Conservation (phyloP, 2,888 invertebrate genomes). For the Brenthis daphne region DNA sequence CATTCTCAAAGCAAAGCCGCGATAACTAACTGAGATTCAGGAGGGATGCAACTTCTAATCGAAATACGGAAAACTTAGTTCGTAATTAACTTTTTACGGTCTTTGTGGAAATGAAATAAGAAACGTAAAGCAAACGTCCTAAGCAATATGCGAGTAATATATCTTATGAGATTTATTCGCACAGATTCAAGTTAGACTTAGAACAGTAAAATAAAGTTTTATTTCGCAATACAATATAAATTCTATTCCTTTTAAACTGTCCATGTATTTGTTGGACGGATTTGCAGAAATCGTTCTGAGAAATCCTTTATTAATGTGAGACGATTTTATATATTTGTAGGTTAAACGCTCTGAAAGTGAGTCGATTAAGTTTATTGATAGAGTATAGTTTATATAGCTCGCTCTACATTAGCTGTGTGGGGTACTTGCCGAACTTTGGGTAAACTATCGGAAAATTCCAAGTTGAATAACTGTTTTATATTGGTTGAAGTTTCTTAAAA, state of each 20-base stretch:
- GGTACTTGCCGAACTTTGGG: conserved; percentile 2
- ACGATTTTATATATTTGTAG: conserved; percentile 11
- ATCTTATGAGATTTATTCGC: conserved; percentile 13
- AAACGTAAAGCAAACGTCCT: conserved; percentile 15
- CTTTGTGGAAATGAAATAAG: conserved; percentile 25
- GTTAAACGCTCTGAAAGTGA: conserved; percentile 16
- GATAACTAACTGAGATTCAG: conserved; percentile 31
- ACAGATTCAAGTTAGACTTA: background rate
- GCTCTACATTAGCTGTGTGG: conserved; percentile 11
- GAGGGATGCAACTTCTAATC: conserved; percentile 37
- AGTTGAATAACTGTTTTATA: background rate
- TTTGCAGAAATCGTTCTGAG: conserved; percentile 14
- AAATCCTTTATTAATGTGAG: conserved; percentile 20
- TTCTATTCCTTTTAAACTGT: conserved; percentile 21
- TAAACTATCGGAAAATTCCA: background rate
- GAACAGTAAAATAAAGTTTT: conserved; percentile 14
- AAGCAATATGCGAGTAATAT: conserved; percentile 23
- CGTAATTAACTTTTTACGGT: conserved; percentile 35
- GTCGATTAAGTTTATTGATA: conserved; percentile 10
- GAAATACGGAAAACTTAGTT: conserved; percentile 35
- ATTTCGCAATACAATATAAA: conserved; percentile 20
- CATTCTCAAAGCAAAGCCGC: conserved; percentile 25
- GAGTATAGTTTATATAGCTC: background rate
- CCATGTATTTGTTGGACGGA: conserved; percentile 22
- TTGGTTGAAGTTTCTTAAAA: background rate